Evolutionary conservation across 2,888 invertebrate species (phyloP).

Genomic region (Tridacna gigas): DNA sequence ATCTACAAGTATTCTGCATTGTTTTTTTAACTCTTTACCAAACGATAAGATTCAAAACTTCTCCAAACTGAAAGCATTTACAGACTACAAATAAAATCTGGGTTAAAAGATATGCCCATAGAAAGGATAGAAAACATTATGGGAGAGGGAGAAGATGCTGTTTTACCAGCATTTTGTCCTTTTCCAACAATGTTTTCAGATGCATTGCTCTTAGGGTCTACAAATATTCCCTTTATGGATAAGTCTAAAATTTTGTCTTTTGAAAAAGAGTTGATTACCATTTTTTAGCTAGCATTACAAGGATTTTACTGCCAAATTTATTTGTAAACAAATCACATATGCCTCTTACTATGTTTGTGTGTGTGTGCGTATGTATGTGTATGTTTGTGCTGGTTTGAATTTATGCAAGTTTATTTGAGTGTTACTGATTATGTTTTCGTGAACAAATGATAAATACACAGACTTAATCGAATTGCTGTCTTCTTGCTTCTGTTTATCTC

Average conservation of each 20-base stretch:
- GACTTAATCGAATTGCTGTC: no score
- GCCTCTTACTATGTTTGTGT: background rate
- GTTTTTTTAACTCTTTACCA: no score
- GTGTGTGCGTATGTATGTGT: background rate
- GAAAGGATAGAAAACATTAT: no score
- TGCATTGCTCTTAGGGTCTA: background rate
- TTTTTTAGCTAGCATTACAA: background rate
- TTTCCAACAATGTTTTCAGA: background rate
- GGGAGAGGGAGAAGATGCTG: no score
- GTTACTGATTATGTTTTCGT: conserved; percentile 15
- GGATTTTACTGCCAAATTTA: conserved; percentile 10
- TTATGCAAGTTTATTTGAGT: background rate
- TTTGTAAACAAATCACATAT: background rate
- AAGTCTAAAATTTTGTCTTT: no score
- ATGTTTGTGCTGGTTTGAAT: background rate
- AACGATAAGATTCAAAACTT: no score
- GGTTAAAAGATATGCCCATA: no score
- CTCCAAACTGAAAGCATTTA: no score
- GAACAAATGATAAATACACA: conserved; percentile 15
- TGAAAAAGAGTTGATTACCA: background rate
- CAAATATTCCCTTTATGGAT: no score
- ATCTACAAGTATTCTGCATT: no score
- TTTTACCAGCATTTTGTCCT: background rate
- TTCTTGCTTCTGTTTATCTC: no score
- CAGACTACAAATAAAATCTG: no score